Percentiles rank a stretch among this genome's conserved stretches.
Conservation (phyloP, 2,797 vertebrate species). For the Sebastes iracundus region DNA sequence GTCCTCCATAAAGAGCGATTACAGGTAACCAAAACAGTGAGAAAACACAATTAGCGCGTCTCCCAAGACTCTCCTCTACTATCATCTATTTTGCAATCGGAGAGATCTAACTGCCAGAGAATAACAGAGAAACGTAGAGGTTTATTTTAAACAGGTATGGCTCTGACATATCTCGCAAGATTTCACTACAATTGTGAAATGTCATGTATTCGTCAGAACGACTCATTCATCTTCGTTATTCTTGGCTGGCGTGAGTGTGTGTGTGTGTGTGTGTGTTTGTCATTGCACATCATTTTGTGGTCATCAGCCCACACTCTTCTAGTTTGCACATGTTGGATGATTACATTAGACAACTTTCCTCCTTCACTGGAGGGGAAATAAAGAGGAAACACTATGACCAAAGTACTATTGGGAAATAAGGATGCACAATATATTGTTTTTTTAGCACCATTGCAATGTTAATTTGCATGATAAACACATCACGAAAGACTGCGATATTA, state of each 20-base stretch:
- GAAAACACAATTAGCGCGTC: background rate
- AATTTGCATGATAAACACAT: background rate
- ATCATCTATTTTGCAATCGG: background rate
- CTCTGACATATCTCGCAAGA: background rate
- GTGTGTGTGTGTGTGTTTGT: background rate
- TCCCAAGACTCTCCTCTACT: background rate
- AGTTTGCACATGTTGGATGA: slow-evolving; percentile 34
- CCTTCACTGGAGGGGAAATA: background rate
- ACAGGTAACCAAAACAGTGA: slow-evolving; percentile 23
- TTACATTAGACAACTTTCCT: slow-evolving; percentile 3
- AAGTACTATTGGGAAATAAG: background rate
- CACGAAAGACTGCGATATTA: no score
- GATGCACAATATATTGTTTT: background rate
- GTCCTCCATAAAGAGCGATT: background rate
- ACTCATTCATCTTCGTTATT: background rate
- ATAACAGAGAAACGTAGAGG: background rate
- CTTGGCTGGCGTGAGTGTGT: background rate
- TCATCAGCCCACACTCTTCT: slow-evolving; percentile 8
- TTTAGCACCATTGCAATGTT: background rate
- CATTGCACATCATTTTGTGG: slow-evolving; percentile 8
- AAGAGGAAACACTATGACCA: background rate
- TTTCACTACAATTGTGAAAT: background rate
- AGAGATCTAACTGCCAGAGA: background rate
- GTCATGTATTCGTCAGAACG: background rate
- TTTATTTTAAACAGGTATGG: background rate